Percentiles rank a stretch among this genome's conserved stretches.
phyloP scores from a whole-genome alignment of 2,888 invertebrate genomes.

The Eremobia ochroleuca region DNA sequence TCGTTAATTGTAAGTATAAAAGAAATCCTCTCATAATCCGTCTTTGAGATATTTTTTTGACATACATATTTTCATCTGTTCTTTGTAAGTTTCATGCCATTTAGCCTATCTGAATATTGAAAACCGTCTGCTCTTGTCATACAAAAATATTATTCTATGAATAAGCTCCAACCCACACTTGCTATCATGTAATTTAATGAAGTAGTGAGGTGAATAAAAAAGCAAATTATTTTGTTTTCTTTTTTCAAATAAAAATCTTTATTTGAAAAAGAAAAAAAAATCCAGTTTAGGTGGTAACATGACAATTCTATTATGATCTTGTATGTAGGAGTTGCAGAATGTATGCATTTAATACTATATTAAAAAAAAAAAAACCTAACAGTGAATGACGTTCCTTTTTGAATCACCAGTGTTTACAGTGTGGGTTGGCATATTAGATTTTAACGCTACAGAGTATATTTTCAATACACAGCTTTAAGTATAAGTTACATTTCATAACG shows the following conservation, averaged over 20 bases:
- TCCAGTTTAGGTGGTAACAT: background rate
- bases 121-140: slow-evolving; percentile 35
- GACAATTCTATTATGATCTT: background rate
- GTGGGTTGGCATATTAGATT: background rate
- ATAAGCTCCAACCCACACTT: slow-evolving; percentile 1
- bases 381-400: background rate
- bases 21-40: background rate
- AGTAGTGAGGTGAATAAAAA: slow-evolving; percentile 8
- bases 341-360: background rate
- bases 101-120: slow-evolving; percentile 23
- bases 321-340: background rate
- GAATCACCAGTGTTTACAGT: slow-evolving; percentile 7
- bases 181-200: slow-evolving; percentile 9
- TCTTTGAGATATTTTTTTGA: background rate
- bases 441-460: slow-evolving; percentile 5
- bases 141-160: slow-evolving; percentile 17
- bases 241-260: too few species aligned
- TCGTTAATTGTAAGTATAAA: background rate
- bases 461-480: slow-evolving; percentile 15
- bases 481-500: slow-evolving; percentile 28
- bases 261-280: too few species aligned
- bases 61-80: slow-evolving; percentile 11
- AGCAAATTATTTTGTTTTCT: too few species aligned
- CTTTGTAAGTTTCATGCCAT: background rate
- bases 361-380: background rate